Evolutionary conservation across 1,140 invertebrate species (phyloP).

Genomic region (Rhyacophila brunnea): DNA sequence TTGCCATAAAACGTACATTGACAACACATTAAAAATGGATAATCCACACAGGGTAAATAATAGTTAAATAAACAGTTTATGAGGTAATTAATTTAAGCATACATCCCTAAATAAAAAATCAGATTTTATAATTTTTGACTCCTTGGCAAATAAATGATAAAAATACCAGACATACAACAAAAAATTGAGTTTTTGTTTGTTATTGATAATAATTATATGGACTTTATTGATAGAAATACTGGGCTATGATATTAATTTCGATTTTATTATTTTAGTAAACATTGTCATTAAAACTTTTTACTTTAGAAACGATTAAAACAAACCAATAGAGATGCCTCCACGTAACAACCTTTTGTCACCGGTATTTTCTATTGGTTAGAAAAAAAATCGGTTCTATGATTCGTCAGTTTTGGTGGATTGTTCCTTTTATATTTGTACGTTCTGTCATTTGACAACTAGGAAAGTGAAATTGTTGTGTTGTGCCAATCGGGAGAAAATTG

Average conservation of each 20-base stretch:
- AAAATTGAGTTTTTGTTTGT: no score
- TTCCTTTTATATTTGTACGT: slow-evolving; percentile 21
- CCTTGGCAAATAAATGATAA: no score
- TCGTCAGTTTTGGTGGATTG: slow-evolving; percentile 20
- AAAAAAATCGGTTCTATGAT: background rate
- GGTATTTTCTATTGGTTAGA: slow-evolving; percentile 2
- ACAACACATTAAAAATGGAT: no score
- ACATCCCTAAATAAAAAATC: no score
- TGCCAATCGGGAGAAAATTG: slow-evolving; percentile 18
- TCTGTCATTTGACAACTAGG: slow-evolving; percentile 26
- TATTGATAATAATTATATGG: background rate
- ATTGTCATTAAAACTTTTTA: background rate
- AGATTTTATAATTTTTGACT: no score
- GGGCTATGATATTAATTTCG: no score
- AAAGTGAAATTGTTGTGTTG: slow-evolving; percentile 26
- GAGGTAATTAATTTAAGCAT: no score
- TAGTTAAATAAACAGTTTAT: no score
- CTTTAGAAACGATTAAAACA: background rate
- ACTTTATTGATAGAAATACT: background rate
- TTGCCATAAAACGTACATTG: no score
- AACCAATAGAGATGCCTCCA: slow-evolving; percentile 21
- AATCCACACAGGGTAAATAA: no score
- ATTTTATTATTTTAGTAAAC: no score
- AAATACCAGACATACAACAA: no score
- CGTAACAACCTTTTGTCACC: slow-evolving; percentile 13